Evolutionary conservation across 2,797 vertebrate species (phyloP).

Genomic region (Discoglossus pictus): DNA sequence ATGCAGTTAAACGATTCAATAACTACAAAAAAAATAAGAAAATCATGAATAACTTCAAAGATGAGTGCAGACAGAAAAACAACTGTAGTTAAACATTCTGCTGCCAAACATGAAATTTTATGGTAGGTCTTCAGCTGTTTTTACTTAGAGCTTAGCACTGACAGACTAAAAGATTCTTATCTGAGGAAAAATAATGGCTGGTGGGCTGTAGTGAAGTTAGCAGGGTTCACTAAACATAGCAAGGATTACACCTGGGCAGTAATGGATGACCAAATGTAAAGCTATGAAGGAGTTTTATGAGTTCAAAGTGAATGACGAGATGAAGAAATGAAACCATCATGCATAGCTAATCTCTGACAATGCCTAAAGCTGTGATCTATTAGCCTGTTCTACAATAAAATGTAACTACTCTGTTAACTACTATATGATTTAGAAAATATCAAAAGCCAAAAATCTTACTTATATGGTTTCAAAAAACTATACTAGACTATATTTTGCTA

Average conservation of each 20-base stretch:
- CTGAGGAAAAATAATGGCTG: constrained; percentile 24
- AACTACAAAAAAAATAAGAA: too few species aligned
- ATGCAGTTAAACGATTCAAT: too few species aligned
- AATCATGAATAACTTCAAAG: neutral
- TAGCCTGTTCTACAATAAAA: too few species aligned
- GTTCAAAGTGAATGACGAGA: too few species aligned
- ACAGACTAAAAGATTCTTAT: constrained; percentile 22
- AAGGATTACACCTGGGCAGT: constrained; percentile 11
- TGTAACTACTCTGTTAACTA: too few species aligned
- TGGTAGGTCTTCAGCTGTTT: constrained; percentile 10
- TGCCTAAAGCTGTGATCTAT: neutral
- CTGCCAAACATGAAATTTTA: constrained; percentile 2
- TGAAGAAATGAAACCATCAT: neutral
- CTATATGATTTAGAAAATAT: too few species aligned
- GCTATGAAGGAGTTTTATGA: constrained; percentile 2
- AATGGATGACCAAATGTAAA: constrained; percentile 12
- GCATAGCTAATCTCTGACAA: constrained; percentile 10
- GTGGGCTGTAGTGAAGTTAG: neutral
- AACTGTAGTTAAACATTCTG: neutral
- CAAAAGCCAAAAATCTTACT: too few species aligned
- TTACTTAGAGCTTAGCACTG: constrained; percentile 8
- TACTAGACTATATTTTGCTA: too few species aligned
- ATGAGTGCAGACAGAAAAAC: neutral
- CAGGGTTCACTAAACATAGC: constrained; percentile 20
- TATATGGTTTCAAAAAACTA: too few species aligned